Evolutionary conservation across 2,888 invertebrate genomes (phyloP), one percentile per base, ranked within the genome.

Genomic region (Troides helena): DNA sequence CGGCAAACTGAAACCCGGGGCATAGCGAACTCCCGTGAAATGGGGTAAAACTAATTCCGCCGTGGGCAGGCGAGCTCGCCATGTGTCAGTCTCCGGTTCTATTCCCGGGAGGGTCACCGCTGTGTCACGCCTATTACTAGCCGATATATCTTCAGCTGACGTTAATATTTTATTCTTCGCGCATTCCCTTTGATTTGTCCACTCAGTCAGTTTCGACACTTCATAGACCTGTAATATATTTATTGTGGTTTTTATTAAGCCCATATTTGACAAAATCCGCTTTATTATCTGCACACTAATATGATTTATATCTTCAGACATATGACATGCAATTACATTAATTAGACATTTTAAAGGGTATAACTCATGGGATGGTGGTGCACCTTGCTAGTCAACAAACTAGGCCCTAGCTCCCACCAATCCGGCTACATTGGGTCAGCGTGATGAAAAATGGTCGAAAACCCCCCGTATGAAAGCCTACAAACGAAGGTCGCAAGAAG

Each of bases 11-110:
- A 78, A 78, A 78, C 79, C 78, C 72, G 71, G 75, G 81, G 82
- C 85, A 84, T 84, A 83, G 81, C 89, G 84, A 91, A 90, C 74
- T 88, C 86, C 89, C 89, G 85, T 91, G 90, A 91, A 91, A 91
- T 91, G 82, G 89, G 89, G 89, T 90, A 89, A 88, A 89, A 87
- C 85, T 88, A 89, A 90, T 89, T 87, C 83, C 75, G 75, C 75
- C 76, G 74, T 80, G 83, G 84, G 78, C 80, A 83, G 80, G 61
- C 70, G 70, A 75, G 76, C 79, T 80, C 78, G 85, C 89, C 92
- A 92, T 92, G 90, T 92, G 92, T 81, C 82, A 79, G 81, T 78
- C 80, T 73, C 79, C 77, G 80, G 87, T 89, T 90, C 80, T 82
- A 86, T 81, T 90, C 91, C 92, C 90, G 87, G 72, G 89, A 84